Conservation (phyloP, 1,140 invertebrate genomes). For the Hylyphantes graminicola region DNA sequence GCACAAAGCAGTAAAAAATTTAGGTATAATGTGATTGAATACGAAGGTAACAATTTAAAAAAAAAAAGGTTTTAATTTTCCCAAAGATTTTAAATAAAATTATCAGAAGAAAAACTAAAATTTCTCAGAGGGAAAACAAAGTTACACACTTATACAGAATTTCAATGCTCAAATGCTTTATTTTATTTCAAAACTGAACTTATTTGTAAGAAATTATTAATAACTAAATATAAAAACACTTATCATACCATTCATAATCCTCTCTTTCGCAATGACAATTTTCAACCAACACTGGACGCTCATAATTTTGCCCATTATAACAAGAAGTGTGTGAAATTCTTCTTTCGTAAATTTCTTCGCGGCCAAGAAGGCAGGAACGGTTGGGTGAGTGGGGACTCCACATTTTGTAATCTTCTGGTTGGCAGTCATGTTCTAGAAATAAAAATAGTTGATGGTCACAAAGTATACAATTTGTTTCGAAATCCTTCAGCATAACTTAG, state of each 20-base stretch:
- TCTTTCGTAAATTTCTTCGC: slow-evolving; percentile 79
- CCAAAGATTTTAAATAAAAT: no score
- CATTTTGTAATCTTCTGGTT: slow-evolving; percentile 82
- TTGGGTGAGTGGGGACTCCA: slow-evolving; percentile 78
- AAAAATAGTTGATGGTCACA: neutral
- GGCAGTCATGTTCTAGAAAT: slow-evolving; percentile 71
- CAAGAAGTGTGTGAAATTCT: slow-evolving; percentile 79
- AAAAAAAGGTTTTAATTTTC: no score
- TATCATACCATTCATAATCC: slow-evolving; percentile 84
- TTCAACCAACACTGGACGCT: slow-evolving; percentile 75
- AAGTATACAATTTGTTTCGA: neutral
- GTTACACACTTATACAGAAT: no score
- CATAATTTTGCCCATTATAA: slow-evolving; percentile 82
- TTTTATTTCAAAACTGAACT: neutral
- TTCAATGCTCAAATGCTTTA: no score
- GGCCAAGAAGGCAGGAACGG: slow-evolving; percentile 78
- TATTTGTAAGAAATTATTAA: neutral
- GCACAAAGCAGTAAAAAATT: no score
- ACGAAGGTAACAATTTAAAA: no score
- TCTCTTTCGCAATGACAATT: slow-evolving; percentile 81
- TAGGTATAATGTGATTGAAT: no score
- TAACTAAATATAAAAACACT: neutral
- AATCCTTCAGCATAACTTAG: neutral
- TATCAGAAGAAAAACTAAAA: no score
- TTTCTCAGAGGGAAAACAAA: no score